phyloP scores from a whole-genome alignment of 2,888 invertebrate species.

The Incurvaria masculella region DNA sequence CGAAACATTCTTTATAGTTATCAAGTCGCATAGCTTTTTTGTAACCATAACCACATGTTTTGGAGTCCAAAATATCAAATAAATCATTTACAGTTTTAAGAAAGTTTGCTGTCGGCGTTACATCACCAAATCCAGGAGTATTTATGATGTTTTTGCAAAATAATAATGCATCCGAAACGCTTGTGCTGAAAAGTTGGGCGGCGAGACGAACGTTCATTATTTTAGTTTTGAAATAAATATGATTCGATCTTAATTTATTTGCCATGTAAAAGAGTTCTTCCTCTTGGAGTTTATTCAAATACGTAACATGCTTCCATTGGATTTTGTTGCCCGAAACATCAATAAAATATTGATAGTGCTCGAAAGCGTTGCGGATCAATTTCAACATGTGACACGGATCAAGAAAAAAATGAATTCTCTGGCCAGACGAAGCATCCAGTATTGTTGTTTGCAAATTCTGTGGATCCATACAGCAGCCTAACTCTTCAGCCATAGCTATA shows the following conservation, averaged over 20 bases:
- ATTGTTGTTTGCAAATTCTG: background rate
- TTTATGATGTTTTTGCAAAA: constrained; percentile 5
- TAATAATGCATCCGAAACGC: constrained; percentile 11
- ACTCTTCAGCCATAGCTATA: constrained; percentile 13
- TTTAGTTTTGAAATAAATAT: too few relatives aligned
- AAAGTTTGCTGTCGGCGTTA: constrained; percentile 4
- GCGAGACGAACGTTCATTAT: constrained; percentile 16
- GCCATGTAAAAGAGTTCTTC: constrained; percentile 1
- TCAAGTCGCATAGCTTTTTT: constrained; percentile 7
- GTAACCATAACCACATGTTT: constrained; percentile 6
- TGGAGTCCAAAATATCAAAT: constrained; percentile 10
- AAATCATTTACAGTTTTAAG: constrained; percentile 6
- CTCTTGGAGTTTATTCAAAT: too few relatives aligned
- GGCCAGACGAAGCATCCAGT: too few relatives aligned
- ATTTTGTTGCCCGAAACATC: background rate
- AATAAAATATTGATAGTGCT: too few relatives aligned
- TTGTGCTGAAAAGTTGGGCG: constrained; percentile 15
- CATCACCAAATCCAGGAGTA: too few relatives aligned
- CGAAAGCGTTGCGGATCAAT: too few relatives aligned
- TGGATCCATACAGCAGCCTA: constrained; percentile 7
- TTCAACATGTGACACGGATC: too few relatives aligned
- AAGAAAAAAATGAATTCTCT: too few relatives aligned
- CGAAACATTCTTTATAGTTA: constrained; percentile 2
- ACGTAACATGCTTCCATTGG: background rate
- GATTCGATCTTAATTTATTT: constrained; percentile 7